Evolutionary conservation across 1,140 invertebrate species (phyloP).

Genomic region (Bombus waltoni): DNA sequence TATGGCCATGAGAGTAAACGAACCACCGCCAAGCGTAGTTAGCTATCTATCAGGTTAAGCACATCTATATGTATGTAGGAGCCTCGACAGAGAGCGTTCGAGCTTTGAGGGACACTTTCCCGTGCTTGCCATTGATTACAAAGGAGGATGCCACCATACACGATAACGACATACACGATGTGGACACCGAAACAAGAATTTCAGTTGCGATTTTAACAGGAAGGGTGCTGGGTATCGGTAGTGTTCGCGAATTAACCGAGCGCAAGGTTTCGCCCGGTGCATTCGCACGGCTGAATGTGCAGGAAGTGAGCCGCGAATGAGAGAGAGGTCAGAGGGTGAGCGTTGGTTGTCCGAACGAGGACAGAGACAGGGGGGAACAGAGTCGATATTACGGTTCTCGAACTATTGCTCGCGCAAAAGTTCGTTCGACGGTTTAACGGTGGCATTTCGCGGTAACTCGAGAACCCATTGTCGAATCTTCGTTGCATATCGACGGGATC

Average conservation of each 20-base stretch:
- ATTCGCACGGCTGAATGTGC: conserved; percentile 50
- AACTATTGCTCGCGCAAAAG: conserved; percentile 48
- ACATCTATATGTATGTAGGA: not conserved
- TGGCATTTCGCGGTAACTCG: conserved; percentile 46
- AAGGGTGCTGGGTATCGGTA: conserved; percentile 21
- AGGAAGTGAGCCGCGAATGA: conserved; percentile 38
- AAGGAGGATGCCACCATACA: not conserved
- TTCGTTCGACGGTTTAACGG: conserved; percentile 44
- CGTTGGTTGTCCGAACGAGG: not conserved
- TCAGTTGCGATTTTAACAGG: conserved; percentile 33
- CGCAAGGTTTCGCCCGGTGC: conserved; percentile 47
- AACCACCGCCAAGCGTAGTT: not conserved
- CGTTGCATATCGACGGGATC: conserved; percentile 42
- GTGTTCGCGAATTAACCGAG: conserved; percentile 55
- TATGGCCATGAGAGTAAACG: not conserved
- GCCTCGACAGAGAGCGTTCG: not conserved
- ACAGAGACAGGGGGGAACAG: not conserved
- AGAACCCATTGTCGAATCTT: conserved; percentile 45
- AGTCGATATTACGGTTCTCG: conserved; percentile 54
- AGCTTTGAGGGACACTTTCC: conserved; percentile 3
- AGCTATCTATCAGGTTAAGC: not conserved
- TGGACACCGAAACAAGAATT: conserved; percentile 30
- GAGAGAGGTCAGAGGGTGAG: not conserved
- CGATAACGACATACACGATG: conserved; percentile 12
- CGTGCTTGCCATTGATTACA: not conserved